Base-by-base conservation (phyloP, 2,888 invertebrate species). In the Hyposoter didymator region DNA sequence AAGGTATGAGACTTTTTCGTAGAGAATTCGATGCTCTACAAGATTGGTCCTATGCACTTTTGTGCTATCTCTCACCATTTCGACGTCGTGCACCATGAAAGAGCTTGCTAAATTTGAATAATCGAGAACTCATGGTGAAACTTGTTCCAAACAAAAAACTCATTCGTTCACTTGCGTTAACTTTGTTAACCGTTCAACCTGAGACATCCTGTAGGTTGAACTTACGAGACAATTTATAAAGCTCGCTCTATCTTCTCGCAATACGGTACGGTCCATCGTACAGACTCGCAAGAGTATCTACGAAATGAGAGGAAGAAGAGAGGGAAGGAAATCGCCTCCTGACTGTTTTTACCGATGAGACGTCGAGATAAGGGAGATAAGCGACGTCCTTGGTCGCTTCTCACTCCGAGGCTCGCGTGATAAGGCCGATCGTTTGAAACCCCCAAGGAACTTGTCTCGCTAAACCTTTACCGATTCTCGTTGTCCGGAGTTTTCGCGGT, bases 351-450 rank as follows among this genome's bases (percentile, higher is more conserved):
- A 79, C 82, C 75, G 84, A 87, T 84, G 84, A 86, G 66, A n/a
- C 3, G 84, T 88, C 86, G 87, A 86, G 88, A 87, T 89, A 87
- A 47, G 19, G 32, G 81, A 84, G 87, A 88, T 88, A 88, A 86
- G 88, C 87, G 88, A 83, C 90, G 90, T 89, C 92, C 91, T 92
- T 92, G 90, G 88, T 87, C 75, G 88, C 89, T 90, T 89, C 90
- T 90, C 84, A 81, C 84, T 66, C 32, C 78, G 88, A 72, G 76
- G 59, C 39, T 59, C 62, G 39, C 62, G 39, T 80, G 88, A 88
- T 88, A 86, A 88, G 87, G 66, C 55, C 86, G 78, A 84, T 72
- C 66, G 83, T 70, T 79, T 84, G 74, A 81, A 81, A 55, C 52
- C 79, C 73, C 52, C 59, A 28, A 28, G 59, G 14, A 59, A 59